Evolutionary conservation across 1,140 invertebrate genomes (phyloP).

Genomic region (Zaprionus nigranus): DNA sequence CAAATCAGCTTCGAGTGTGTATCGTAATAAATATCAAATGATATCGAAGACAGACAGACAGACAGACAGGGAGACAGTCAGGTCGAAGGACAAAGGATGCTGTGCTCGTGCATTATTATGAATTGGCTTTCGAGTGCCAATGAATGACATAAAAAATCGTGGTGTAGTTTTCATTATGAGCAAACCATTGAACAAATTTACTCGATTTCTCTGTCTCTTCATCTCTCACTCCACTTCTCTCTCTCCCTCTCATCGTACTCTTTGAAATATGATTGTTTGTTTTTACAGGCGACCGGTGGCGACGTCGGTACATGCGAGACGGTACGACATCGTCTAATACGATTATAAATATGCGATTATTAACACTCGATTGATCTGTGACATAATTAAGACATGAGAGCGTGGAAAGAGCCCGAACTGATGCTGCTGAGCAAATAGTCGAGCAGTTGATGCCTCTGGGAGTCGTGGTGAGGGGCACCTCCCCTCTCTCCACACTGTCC

Average conservation of each 20-base stretch:
- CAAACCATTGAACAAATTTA: conserved; percentile 78
- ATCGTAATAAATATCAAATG: conserved; percentile 61
- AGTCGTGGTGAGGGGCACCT: conserved; percentile 23
- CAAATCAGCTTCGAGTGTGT: conserved; percentile 37
- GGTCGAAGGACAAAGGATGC: conserved; percentile 1
- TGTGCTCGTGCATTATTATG: conserved; percentile 37
- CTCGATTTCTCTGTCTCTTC: conserved; percentile 5
- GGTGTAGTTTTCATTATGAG: conserved; percentile 63
- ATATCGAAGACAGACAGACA: neutral
- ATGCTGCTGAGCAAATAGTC: conserved; percentile 54
- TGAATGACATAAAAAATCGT: conserved; percentile 75
- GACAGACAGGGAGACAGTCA: neutral
- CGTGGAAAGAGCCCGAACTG: conserved; percentile 18
- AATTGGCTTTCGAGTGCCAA: conserved; percentile 71
- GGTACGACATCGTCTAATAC: conserved; percentile 62
- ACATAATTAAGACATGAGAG: conserved; percentile 80
- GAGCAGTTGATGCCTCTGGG: conserved; percentile 16
- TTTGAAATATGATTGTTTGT: conserved; percentile 52
- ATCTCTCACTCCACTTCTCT: conserved; percentile 1
- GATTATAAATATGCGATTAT: conserved; percentile 83
- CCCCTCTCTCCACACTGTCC: neutral
- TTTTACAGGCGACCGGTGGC: conserved; percentile 39
- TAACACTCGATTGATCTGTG: conserved; percentile 78
- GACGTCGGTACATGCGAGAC: conserved; percentile 16
- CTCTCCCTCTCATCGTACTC: neutral